Evolutionary conservation across 2,113 vertebrate genomes (phyloP), one percentile per base, ranked within the genome.

Genomic region (Corythoichthys intestinalis): DNA sequence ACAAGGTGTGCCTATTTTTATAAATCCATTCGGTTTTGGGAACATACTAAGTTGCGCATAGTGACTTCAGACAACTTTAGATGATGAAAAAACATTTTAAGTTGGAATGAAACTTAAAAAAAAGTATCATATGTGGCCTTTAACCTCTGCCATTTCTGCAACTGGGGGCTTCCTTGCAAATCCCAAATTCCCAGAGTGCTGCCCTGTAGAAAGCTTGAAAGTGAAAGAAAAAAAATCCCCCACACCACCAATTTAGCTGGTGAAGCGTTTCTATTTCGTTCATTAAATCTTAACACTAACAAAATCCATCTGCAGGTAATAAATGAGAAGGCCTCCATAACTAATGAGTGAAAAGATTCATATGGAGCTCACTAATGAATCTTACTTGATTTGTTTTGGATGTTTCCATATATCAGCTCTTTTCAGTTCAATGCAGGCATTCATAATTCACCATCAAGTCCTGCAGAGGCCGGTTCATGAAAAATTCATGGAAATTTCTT

Each of bases 401-500:
- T 20, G 60, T 35, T 48, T 48, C 73, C 79, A 84, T 67, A 56
- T 68, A 74, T 79, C 70, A 71, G 76, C 68, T 58, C 67, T 67
- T 69, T 68, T 62, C 75, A 69, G 69, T 66, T 64, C 53, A 58
- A 39, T 28, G 52, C 74, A 65, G 79, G 76, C 85, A 82, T 85
- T 90, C 84, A 83, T 67, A 75, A 89, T 87, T 85, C 81, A 82
- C 67, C 78, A 72, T 63, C 44, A 72, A 68, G 71, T 84, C 72
- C 81, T 76, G 57, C 66, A 83, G 71, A 88, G 76, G 60, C 62
- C 74, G 64, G 69, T 75, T 85, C 77, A 87, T 91, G 82, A 90
- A 90, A 90, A 79, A 91, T 91, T 82, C 77, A 92, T 85, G 76
- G 15, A 73, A 74, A 70, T 47, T 74, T 91, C 81, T 88, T 85